A percentile compares a stretch with the other conserved stretches of the same genome.
Evolutionary conservation across 2,797 vertebrate species (phyloP).

Genomic region (Acrossocheilus fasciatus): DNA sequence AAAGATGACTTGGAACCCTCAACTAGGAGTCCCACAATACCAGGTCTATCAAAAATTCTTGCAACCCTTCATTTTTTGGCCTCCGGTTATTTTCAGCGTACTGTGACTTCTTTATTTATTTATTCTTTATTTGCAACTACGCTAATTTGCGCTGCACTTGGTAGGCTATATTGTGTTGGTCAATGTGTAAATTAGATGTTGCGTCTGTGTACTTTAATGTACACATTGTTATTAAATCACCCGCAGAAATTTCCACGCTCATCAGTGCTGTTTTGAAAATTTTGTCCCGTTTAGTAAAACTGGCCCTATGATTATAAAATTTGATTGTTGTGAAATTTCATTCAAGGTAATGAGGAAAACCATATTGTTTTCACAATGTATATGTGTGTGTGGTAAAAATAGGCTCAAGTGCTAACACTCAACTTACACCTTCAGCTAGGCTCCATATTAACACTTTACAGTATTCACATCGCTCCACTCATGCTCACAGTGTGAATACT

Average conservation of each 20-base stretch:
- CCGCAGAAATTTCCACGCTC: neutral
- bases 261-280: neutral
- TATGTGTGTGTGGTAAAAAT: neutral
- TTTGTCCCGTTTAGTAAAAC: neutral
- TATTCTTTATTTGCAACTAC: neutral
- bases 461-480: neutral
- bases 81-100: neutral
- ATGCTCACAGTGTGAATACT: neutral
- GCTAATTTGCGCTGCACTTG: neutral
- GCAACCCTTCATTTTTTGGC: neutral
- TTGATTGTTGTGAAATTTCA: neutral
- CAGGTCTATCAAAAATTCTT: neutral
- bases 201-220: neutral
- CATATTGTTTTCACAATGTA: neutral
- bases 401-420: neutral
- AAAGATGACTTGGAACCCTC: neutral
- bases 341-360: neutral
- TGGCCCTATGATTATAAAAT: neutral
- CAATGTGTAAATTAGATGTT: neutral
- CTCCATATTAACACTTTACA: neutral
- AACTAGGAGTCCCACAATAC: neutral
- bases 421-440: slow-evolving; percentile 8
- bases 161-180: neutral
- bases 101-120: neutral
- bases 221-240: neutral